Base-by-base conservation (phyloP, 2,797 vertebrate genomes). In the Pantherophis vulpinus region DNA sequence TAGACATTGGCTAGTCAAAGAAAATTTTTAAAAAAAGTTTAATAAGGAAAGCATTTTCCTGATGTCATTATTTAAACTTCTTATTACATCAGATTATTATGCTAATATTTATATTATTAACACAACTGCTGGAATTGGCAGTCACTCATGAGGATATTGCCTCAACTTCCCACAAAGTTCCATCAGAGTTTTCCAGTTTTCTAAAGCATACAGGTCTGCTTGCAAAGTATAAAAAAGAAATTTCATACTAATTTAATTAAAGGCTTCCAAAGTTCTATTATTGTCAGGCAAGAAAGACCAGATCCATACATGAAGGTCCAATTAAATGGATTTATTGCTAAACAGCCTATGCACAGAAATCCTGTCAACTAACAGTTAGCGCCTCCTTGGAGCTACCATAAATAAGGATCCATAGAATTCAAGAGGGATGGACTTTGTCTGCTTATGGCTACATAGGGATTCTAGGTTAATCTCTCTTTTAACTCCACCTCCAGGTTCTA, bases 1-100 rank as follows among this genome's bases (percentile, higher is more conserved):
- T 88, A 97, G 97, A 96, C 98, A 98, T 29, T 98, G 98, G 93
- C 98, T 98, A 95, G 95, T 90, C 96, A 93, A 32, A 42, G 59
- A 12, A 91, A 54, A 94, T 96, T 96, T 97, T 96, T 54, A 6
- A 96, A 97, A 96, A 0, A 96, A 88, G 29, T 93, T 51, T n/a
- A 74, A 70, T 87, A 51, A 79, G 9, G 58, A 89, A 88, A 60
- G 8, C 58, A 66, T 5, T 42, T 3, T 55, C 37, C 86, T 66
- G 11, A 91, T 20, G 16, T 37, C 70, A 20, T 74, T 74, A 32
- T 74, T 58, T n/a, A 37, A 74, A 74, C 32, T 37, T 16, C 32
- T 37, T 32, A 70, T 32, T 37, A 20, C 6, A 37, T 74, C 14
- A 74, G 20, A 74, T 74, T 79, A 51, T 55, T 55, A 87, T 3